phyloP scores from a whole-genome alignment of 2,888 invertebrate genomes.

The Drosophila cognata region DNA sequence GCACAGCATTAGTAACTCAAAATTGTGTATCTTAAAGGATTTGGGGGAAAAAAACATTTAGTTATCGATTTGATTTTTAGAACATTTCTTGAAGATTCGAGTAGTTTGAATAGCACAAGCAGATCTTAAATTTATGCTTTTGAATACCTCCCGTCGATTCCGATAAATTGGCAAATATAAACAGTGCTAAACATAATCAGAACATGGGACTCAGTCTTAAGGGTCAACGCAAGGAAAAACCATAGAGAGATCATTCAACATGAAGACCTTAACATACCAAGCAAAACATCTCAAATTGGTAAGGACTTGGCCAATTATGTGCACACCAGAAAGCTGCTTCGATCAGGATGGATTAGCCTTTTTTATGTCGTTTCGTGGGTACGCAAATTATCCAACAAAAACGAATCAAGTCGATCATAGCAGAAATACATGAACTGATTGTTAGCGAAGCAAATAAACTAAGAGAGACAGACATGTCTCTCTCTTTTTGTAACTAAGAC shows the following conservation, averaged over 20 bases:
- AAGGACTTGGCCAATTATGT: not conserved
- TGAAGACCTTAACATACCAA: not conserved
- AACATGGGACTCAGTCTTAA: not conserved
- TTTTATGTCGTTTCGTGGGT: too few relatives aligned
- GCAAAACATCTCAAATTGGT: not conserved
- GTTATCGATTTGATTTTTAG: not conserved
- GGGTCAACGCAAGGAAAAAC: not conserved
- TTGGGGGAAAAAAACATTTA: not conserved
- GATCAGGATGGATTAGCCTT: not conserved
- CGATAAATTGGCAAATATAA: not conserved
- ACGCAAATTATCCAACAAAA: not conserved
- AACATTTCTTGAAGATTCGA: not conserved
- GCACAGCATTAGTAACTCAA: not conserved
- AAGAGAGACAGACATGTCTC: not conserved
- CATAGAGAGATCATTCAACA: not conserved
- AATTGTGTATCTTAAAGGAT: not conserved
- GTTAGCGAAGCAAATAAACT: not conserved
- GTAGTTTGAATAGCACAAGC: not conserved
- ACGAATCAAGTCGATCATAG: not conserved
- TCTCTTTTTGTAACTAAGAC: not conserved
- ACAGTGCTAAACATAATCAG: not conserved
- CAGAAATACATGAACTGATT: not conserved
- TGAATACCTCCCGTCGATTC: constrained; percentile 5
- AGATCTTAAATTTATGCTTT: constrained; percentile 1
- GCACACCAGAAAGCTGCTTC: not conserved